These are phyloP conservation scores for Polypterus senegalus DNA, from an alignment of 2,113 vertebrate genomes.

Conservation along the genomic window DNA sequence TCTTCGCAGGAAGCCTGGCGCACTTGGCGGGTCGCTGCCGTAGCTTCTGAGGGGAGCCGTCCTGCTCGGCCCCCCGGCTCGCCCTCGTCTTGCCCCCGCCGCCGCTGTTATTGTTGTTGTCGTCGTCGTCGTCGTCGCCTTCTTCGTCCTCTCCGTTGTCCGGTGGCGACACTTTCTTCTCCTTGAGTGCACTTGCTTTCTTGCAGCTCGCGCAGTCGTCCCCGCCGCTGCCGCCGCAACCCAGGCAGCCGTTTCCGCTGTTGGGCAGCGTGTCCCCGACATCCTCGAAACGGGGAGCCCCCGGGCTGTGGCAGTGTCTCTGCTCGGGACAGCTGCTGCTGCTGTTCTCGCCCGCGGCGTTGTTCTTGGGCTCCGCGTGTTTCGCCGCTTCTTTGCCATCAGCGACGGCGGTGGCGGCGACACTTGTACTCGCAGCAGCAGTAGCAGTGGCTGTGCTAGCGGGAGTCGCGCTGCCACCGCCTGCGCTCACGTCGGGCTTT, in stretches of 20 bases:
- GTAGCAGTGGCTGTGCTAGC: conserved; percentile 24
- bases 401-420: conserved; percentile 28
- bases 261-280: conserved; percentile 22
- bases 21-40: conserved; percentile 32
- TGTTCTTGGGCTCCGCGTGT: conserved; percentile 45
- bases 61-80: conserved; percentile 13
- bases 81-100: conserved; percentile 36
- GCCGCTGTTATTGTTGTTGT: conserved; percentile 35
- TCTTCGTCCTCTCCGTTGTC: conserved; percentile 40
- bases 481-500: conserved; percentile 49
- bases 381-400: conserved; percentile 49
- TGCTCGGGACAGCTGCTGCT: conserved; percentile 18
- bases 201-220: conserved; percentile 24
- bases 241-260: conserved; percentile 38
- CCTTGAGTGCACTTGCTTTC: conserved; percentile 49
- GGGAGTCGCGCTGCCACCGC: conserved; percentile 33
- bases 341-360: conserved; percentile 53
- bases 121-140: conserved; percentile 1
- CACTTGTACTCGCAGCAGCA: conserved; percentile 15
- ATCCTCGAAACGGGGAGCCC: conserved; percentile 21
- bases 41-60: conserved; percentile 24
- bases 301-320: conserved; percentile 17
- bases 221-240: conserved; percentile 39
- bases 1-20: conserved; percentile 30
- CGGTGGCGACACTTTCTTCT: conserved; percentile 46